Percentiles rank a stretch among this genome's conserved stretches.
Evolutionary conservation across 2,888 invertebrate species (phyloP).

Genomic region (Muschampia plurimacula): DNA sequence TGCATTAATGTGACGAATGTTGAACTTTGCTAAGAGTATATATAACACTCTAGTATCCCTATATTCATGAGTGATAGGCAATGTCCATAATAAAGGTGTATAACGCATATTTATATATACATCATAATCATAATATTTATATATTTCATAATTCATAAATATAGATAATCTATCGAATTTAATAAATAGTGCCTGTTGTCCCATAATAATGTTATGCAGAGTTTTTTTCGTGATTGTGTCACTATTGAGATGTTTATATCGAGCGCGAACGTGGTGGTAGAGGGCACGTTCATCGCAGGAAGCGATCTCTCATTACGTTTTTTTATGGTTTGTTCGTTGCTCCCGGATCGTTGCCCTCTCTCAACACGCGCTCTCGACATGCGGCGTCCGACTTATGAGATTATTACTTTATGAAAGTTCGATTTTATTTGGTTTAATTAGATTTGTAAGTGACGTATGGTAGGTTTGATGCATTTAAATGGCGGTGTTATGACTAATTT

Average conservation of each 20-base stretch:
- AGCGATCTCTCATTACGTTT: conserved; percentile 83
- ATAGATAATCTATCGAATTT: no score
- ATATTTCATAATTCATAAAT: no score
- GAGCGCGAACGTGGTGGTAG: conserved; percentile 49
- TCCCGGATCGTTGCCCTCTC: conserved; percentile 55
- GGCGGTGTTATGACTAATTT: neutral
- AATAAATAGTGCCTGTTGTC: no score
- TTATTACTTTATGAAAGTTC: neutral
- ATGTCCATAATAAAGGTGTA: no score
- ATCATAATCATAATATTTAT: no score
- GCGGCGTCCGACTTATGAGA: conserved; percentile 16
- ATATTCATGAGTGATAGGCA: no score
- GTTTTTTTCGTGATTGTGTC: conserved; percentile 16
- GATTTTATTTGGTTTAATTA: conserved; percentile 2
- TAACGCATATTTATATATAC: no score
- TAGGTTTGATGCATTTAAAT: neutral
- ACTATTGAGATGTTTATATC: conserved; percentile 33
- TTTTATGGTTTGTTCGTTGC: conserved; percentile 81
- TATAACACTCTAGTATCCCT: no score
- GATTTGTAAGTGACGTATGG: neutral
- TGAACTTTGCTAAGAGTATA: no score
- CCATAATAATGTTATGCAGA: neutral
- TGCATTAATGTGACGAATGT: no score
- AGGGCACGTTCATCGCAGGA: conserved; percentile 71
- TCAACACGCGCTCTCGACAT: conserved; percentile 38